Evolutionary conservation across 2,113 vertebrate species (phyloP).

Genomic region (Cavia aperea): DNA sequence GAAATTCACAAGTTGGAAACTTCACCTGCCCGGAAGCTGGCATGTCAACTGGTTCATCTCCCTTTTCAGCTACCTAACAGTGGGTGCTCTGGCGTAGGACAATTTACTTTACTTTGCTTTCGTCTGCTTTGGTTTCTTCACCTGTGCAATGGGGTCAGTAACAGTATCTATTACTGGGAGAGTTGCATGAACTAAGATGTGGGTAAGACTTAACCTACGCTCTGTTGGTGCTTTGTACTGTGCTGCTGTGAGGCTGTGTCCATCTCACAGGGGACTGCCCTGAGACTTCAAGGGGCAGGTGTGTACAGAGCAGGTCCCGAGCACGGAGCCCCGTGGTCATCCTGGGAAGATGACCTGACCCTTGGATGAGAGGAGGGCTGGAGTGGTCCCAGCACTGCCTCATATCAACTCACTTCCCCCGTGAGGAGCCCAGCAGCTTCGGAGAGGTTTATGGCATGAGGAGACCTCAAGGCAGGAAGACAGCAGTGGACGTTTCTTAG

Average conservation of each 20-base stretch:
- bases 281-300: neutral
- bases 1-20: neutral
- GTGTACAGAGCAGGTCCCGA: neutral
- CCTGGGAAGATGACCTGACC: neutral
- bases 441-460: neutral
- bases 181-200: neutral
- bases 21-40: neutral
- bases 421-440: neutral
- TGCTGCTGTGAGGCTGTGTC: neutral
- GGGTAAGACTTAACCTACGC: neutral
- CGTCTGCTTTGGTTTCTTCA: neutral
- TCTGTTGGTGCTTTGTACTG: neutral
- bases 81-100: neutral
- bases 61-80: neutral
- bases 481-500: neutral
- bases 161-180: neutral
- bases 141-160: neutral
- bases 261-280: neutral
- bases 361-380: accelerated
- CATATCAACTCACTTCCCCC: accelerated
- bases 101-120: neutral
- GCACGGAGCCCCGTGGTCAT: accelerated
- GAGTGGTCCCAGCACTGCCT: neutral
- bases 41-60: neutral
- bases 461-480: neutral